Base-by-base conservation (phyloP, 2,797 vertebrate species). In the Fistularia commersonii region DNA sequence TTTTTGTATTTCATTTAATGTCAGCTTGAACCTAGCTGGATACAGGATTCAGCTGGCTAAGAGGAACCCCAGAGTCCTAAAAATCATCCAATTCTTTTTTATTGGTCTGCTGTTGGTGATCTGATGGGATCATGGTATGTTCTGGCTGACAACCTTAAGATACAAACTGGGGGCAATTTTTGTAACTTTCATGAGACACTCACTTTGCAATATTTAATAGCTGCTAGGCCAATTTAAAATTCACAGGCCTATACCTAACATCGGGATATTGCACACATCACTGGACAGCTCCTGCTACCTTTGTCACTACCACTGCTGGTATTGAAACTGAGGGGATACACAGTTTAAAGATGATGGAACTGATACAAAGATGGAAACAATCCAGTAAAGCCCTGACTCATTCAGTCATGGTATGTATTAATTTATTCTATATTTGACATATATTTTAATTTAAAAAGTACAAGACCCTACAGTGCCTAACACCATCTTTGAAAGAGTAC, bases 191-290 rank as follows among this genome's bases (percentile, higher is more conserved):
- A 74, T 42, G 51, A 41, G n/a, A 31, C 35, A 10, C 35, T 36
- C 35, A 2, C 7, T 7, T 50, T 58, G 67, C 53, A 77, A 64
- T 73, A 71, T 77, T 70, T 64, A 80, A 66, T 34, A 81, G 63
- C 61, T 74, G 52, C 44, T 3, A 41, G 49, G 34, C 54, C 65
- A 7, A 34, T 69, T 65, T 49, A 54, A 57, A 49, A 71, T 75
- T 57, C 47, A 71, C 48, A 44, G 15, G 54, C 44, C 46, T 63
- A 67, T 71, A 66, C 46, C 11, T 54, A 56, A 63, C 61, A 64
- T 57, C 46, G 67, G 57, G 66, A 34, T 14, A 23, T 40, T 46
- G 61, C 58, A 23, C 23, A 23, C 23, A 23, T 23, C 23, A 23
- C 23, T 23, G 23, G 23, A 23, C 23, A 23, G 23, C 23, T 23